Percentiles rank a stretch among this genome's conserved stretches.
Conservation (phyloP, 2,797 vertebrate species). For the Peromyscus attwateri region DNA sequence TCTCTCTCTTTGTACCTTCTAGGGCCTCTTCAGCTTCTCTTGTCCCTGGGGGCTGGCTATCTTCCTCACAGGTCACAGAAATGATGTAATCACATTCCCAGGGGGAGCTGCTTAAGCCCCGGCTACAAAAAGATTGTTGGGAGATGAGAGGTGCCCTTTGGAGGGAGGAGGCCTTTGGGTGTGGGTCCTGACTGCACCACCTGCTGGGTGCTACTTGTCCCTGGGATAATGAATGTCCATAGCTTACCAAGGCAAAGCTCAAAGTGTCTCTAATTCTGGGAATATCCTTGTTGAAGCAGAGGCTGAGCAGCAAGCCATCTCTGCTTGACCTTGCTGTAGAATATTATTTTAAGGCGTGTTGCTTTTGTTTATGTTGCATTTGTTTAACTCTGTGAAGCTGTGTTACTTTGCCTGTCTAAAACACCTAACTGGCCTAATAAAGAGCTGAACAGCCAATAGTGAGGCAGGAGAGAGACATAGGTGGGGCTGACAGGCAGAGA, state of each 20-base stretch:
- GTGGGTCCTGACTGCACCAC: not conserved
- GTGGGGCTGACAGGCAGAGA: too few relatives aligned
- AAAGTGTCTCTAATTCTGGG: not conserved
- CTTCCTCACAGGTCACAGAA: not conserved
- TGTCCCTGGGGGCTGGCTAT: too few relatives aligned
- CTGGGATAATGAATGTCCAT: not conserved
- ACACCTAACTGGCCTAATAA: too few relatives aligned
- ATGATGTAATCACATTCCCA: not conserved
- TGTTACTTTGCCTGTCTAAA: too few relatives aligned
- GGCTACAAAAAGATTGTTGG: not conserved
- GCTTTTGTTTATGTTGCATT: too few relatives aligned
- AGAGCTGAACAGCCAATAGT: too few relatives aligned
- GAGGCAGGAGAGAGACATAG: too few relatives aligned
- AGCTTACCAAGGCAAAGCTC: not conserved
- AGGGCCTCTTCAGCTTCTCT: not conserved
- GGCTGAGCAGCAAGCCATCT: not conserved
- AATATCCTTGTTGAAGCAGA: not conserved
- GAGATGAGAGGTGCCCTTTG: not conserved
- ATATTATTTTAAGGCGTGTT: too few relatives aligned
- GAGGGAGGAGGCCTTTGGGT: not conserved
- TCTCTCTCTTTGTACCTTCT: not conserved
- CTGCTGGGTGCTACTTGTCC: not conserved
- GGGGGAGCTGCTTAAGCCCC: not conserved
- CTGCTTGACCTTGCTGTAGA: not conserved
- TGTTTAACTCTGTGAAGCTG: too few relatives aligned